phyloP scores from a whole-genome alignment of 30 jellyfish, hydroid and myxozoan species.

The Cassiopea xamachana region DNA sequence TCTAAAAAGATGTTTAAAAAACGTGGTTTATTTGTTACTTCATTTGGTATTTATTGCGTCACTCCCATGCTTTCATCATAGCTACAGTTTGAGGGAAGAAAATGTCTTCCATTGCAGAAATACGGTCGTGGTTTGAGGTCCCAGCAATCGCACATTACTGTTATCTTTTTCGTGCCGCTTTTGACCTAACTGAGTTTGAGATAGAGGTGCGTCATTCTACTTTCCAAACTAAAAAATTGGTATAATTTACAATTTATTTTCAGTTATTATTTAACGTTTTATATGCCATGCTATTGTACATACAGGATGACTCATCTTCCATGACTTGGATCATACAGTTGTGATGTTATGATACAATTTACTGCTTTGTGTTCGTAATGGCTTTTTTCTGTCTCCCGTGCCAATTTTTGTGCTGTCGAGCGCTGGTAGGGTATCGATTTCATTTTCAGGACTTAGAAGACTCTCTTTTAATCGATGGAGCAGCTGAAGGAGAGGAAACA shows the following conservation, averaged over 20 bases:
- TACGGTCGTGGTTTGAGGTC: conserved; percentile 95
- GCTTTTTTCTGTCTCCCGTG: background rate
- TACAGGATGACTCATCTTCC: too few relatives aligned
- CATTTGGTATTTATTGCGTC: background rate
- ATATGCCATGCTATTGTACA: too few relatives aligned
- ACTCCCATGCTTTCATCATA: background rate
- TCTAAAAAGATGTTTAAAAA: background rate
- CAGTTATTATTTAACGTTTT: too few relatives aligned
- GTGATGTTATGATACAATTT: too few relatives aligned
- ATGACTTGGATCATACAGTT: too few relatives aligned
- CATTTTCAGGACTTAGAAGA: conserved; percentile 88
- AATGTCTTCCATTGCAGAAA: conserved; percentile 73
- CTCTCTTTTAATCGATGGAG: conserved; percentile 81
- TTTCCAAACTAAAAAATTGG: background rate
- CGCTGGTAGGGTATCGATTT: too few relatives aligned
- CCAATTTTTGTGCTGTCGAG: too few relatives aligned
- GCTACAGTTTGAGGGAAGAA: background rate
- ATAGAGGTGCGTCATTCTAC: conserved; percentile 85
- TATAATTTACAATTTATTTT: background rate
- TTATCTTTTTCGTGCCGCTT: conserved; percentile 90
- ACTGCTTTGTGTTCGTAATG: background rate
- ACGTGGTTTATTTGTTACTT: conserved; percentile 4
- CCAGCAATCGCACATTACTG: conserved; percentile 98
- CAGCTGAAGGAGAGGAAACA: conserved; percentile 71
- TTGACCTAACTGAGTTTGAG: conserved; percentile 95